Base-by-base conservation (phyloP, 2,888 invertebrate genomes). In the Sympetrum striolatum region DNA sequence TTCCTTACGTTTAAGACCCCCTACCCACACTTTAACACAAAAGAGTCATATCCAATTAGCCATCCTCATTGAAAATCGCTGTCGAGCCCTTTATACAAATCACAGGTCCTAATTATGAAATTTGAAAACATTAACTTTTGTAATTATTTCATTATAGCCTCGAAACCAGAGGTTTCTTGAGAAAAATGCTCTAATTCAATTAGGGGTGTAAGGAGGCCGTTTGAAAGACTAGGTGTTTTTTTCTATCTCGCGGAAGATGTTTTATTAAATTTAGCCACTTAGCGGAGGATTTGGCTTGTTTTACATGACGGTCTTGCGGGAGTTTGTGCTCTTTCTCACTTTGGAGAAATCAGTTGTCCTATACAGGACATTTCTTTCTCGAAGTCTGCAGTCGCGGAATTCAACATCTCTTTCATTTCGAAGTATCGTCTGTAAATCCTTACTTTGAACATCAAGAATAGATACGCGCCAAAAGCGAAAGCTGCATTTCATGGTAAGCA, bases 211-310 rank as follows among this genome's bases (percentile, higher is more conserved):
- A 31, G 12, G 73, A 73, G 73, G 73, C 31, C 25, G 31, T 73
- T 73, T 73, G 25, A 31, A 31, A 73, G 73, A 31, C 31, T 14
- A 14, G 14, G 12, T 12, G 31, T n/a, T n/a, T 53, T 86, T 86
- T 64, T 58, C 86, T 64, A 60, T 60, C 86, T 86, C 37, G 60
- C 86, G 53, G 58, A 86, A 60, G 60, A 58, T 35, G 86, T 60
- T 60, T 60, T 86, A 86, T 86, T 86, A 35, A 86, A 86, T 86
- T 86, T 86, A 86, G 86, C 60, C 58, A 35, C 58, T 86, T 86
- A 86, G 37, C 60, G 12, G 12, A 25, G 73, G 25, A 18, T 22
- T 64, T 25, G 64, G 64, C 25, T 22, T 6, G 73, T 73, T 53
- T 64, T 73, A 73, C 73, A 12, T 12, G 31, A 31, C 25, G 31